These are phyloP conservation scores for Drosophila heteroneura DNA, from an alignment of 2,888 invertebrate genomes.

Conservation along the genomic window DNA sequence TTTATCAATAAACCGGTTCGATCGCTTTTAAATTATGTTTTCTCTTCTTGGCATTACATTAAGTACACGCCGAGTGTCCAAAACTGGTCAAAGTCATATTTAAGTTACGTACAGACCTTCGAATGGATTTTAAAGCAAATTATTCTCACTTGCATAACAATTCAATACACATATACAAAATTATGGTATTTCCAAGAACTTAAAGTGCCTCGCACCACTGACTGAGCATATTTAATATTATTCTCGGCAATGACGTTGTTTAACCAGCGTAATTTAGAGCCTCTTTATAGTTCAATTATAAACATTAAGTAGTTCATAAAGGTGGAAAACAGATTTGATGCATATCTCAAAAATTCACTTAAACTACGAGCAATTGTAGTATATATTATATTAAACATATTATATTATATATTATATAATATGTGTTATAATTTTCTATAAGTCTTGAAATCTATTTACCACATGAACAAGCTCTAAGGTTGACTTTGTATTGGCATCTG, in stretches of 20 bases:
- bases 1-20: constrained; percentile 52
- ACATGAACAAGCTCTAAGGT: constrained; percentile 77
- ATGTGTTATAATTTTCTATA: background rate
- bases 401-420: background rate
- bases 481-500: constrained; percentile 25
- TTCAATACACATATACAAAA: background rate
- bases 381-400: background rate
- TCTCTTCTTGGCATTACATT: constrained; percentile 25
- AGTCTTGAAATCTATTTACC: constrained; percentile 52
- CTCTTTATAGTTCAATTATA: constrained; percentile 17
- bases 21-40: constrained; percentile 9
- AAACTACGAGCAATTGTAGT: background rate
- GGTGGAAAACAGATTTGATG: constrained; percentile 10
- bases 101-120: background rate
- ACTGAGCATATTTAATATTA: background rate
- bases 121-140: background rate
- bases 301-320: constrained; percentile 16
- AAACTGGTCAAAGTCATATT: constrained; percentile 27
- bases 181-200: background rate
- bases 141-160: background rate
- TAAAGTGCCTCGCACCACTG: background rate
- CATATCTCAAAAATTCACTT: background rate
- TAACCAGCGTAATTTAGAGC: constrained; percentile 1
- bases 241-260: background rate
- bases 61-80: constrained; percentile 50